Conservation (phyloP, 2,797 vertebrate genomes). For the Remorina albescens region DNA sequence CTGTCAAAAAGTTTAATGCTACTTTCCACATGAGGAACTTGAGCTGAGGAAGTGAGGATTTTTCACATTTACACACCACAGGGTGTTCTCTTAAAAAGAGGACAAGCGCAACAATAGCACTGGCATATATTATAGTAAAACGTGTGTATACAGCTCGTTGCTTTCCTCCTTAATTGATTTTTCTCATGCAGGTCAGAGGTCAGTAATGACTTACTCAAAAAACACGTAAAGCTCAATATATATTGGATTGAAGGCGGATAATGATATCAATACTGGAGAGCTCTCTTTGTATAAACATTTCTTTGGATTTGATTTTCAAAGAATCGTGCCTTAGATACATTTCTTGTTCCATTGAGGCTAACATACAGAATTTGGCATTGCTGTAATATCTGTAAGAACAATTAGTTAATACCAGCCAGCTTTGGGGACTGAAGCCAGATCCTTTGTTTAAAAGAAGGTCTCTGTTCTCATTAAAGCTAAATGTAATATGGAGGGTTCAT, state of each 20-base stretch:
- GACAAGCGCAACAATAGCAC: not conserved
- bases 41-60: slow-evolving; percentile 55
- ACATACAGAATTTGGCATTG: not conserved
- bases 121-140: not conserved
- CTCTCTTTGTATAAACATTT: too few species aligned
- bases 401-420: not conserved
- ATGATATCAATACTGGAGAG: not conserved
- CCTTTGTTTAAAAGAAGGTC: not conserved
- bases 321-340: not conserved
- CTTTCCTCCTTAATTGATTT: not conserved
- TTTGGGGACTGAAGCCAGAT: not conserved
- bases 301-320: not conserved
- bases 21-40: slow-evolving; percentile 45
- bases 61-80: slow-evolving; percentile 27
- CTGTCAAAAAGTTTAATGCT: slow-evolving; percentile 9
- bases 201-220: not conserved
- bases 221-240: not conserved
- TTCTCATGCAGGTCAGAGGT: not conserved
- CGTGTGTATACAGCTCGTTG: not conserved
- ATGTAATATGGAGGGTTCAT: not conserved
- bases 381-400: not conserved
- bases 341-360: not conserved
- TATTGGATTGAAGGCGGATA: not conserved
- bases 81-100: not conserved
- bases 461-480: not conserved